phyloP scores from a whole-genome alignment of 2,888 invertebrate genomes.

The Melieria picta region DNA sequence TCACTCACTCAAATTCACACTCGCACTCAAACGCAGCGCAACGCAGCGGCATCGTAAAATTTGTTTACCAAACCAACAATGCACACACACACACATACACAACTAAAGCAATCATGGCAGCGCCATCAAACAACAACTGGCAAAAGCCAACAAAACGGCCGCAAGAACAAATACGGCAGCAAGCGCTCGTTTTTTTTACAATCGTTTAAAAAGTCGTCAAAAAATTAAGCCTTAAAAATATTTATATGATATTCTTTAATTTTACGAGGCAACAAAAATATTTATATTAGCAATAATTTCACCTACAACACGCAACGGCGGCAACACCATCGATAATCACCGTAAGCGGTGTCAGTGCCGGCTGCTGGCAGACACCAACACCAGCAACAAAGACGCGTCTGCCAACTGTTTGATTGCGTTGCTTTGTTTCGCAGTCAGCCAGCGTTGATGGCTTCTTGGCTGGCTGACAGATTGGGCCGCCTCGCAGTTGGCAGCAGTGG shows the following conservation, averaged over 20 bases:
- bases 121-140: background rate
- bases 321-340: background rate
- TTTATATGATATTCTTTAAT: conserved; percentile 42
- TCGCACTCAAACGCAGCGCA: conserved; percentile 37
- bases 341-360: background rate
- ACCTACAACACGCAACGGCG: conserved; percentile 41
- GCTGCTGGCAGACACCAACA: background rate
- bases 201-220: conserved; percentile 66
- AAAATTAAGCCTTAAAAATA: conserved; percentile 60
- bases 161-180: background rate
- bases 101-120: conserved; percentile 15
- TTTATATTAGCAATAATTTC: conserved; percentile 61
- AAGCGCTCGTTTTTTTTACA: conserved; percentile 52
- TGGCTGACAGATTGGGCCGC: no score
- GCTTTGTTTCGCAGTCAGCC: background rate
- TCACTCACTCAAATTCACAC: conserved; percentile 46
- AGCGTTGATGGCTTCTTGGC: no score
- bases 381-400: background rate
- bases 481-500: no score
- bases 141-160: conserved; percentile 1
- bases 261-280: conserved; percentile 59
- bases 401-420: background rate
- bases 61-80: conserved; percentile 23
- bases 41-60: conserved; percentile 11
- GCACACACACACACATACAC: conserved; percentile 3